Evolutionary conservation across 2,888 invertebrate genomes (phyloP).

Genomic region (Drosophila koepferae): DNA sequence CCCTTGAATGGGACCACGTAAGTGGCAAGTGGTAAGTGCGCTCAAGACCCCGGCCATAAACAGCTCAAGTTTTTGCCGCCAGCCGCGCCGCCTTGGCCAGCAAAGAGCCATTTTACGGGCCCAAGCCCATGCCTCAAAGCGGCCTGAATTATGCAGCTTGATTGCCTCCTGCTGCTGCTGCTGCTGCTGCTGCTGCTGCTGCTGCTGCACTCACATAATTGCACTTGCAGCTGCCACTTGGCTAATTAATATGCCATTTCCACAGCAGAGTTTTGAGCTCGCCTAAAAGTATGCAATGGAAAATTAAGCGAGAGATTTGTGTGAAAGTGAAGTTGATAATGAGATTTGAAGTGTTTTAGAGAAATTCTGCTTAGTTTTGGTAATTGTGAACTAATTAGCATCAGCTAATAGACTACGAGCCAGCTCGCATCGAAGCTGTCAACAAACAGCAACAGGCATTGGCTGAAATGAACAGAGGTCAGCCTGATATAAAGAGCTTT

Average conservation of each 20-base stretch:
- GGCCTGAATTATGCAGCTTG: constrained; percentile 20
- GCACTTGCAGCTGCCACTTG: constrained; percentile 12
- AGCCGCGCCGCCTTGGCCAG: constrained; percentile 13
- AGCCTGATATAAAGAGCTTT: too few species aligned
- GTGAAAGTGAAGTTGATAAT: too few species aligned
- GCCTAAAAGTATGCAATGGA: constrained; percentile 6
- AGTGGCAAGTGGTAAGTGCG: constrained; percentile 56
- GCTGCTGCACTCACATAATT: constrained; percentile 15
- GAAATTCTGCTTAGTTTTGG: too few species aligned
- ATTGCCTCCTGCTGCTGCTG: constrained; percentile 1
- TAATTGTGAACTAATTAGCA: too few species aligned
- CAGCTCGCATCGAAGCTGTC: too few species aligned
- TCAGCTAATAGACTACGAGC: too few species aligned
- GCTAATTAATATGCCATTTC: background rate
- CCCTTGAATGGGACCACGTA: constrained; percentile 21
- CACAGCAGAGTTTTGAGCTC: background rate
- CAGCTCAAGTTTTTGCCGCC: constrained; percentile 48
- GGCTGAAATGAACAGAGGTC: too few species aligned
- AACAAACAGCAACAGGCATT: too few species aligned
- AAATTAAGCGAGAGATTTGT: background rate
- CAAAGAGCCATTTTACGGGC: constrained; percentile 19
- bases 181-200: constrained; percentile 1
- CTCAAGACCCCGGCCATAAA: constrained; percentile 55
- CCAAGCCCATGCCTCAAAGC: constrained; percentile 3
- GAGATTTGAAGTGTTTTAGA: too few species aligned